Percentiles rank a stretch among this genome's conserved stretches.
These are phyloP conservation scores for Dichetophora obliterata DNA, from an alignment of 2,888 invertebrate species.

Conservation along the genomic window DNA sequence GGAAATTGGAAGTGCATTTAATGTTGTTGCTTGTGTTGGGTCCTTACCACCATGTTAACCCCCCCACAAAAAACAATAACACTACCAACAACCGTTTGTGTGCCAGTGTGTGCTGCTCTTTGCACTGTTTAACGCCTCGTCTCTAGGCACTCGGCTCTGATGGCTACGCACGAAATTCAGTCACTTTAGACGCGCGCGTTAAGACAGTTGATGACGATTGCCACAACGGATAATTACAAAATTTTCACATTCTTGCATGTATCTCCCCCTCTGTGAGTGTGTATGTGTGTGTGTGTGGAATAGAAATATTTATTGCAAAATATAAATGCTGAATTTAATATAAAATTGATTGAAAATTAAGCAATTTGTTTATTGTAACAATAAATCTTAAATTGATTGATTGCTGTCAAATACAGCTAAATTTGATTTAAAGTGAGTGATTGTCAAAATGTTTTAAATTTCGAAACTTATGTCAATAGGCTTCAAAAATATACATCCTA, in stretches of 20 bases:
- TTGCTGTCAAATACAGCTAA: no score
- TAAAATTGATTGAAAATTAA: neutral
- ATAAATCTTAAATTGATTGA: no score
- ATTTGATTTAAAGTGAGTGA: no score
- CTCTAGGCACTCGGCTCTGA: constrained; percentile 31
- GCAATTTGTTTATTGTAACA: neutral
- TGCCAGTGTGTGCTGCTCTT: constrained; percentile 23
- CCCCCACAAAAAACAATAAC: no score
- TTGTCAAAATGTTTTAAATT: no score
- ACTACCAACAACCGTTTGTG: neutral
- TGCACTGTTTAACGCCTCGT: constrained; percentile 28
- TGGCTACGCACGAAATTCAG: constrained; percentile 51
- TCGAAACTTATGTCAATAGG: no score
- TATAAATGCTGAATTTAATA: neutral
- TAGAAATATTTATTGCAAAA: neutral
- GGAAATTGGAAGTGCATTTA: constrained; percentile 10
- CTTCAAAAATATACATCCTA: no score
- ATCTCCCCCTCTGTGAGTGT: neutral
- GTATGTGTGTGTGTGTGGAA: constrained; percentile 11
- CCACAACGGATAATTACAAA: constrained; percentile 51
- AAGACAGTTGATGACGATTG: constrained; percentile 52
- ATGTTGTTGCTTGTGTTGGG: constrained; percentile 1
- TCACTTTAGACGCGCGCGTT: constrained; percentile 60
- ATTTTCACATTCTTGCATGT: constrained; percentile 11
- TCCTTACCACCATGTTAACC: neutral